These are phyloP conservation scores for Liodrosophila aerea DNA, from an alignment of 2,888 invertebrate species.

Conservation along the genomic window DNA sequence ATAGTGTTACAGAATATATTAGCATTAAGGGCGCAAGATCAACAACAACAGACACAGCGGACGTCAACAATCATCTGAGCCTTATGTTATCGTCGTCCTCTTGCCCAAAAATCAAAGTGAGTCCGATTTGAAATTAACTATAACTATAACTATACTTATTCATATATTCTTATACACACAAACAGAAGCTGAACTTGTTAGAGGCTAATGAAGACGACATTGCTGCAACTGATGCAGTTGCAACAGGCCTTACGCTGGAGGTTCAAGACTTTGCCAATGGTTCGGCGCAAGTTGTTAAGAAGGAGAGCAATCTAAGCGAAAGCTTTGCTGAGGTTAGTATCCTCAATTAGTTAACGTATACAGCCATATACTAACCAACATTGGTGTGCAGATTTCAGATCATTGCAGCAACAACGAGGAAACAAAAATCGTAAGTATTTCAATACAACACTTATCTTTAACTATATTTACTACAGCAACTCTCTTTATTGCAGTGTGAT, in stretches of 20 bases:
- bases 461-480: too few species aligned
- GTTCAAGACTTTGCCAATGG: slow-evolving; percentile 47
- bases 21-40: slow-evolving; percentile 38
- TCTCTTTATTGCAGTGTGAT: slow-evolving; percentile 90
- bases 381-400: slow-evolving; percentile 91
- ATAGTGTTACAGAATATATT: slow-evolving; percentile 31
- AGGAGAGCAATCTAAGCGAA: slow-evolving; percentile 83
- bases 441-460: too few species aligned
- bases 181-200: slow-evolving; percentile 47
- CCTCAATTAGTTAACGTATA: not conserved
- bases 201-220: slow-evolving; percentile 39
- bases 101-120: slow-evolving; percentile 52
- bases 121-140: slow-evolving; percentile 13
- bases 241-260: slow-evolving; percentile 41
- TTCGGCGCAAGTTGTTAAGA: slow-evolving; percentile 50
- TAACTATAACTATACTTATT: too few species aligned
- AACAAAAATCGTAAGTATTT: slow-evolving; percentile 92
- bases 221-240: slow-evolving; percentile 26
- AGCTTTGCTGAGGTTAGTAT: slow-evolving; percentile 92
- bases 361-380: slow-evolving; percentile 48
- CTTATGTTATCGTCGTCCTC: slow-evolving; percentile 41
- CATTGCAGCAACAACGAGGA: slow-evolving; percentile 96
- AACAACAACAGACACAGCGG: slow-evolving; percentile 34
- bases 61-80: slow-evolving; percentile 42
- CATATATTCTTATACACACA: too few species aligned